phyloP scores from a whole-genome alignment of 2,797 vertebrate species.

The Cheirogaleus major region DNA sequence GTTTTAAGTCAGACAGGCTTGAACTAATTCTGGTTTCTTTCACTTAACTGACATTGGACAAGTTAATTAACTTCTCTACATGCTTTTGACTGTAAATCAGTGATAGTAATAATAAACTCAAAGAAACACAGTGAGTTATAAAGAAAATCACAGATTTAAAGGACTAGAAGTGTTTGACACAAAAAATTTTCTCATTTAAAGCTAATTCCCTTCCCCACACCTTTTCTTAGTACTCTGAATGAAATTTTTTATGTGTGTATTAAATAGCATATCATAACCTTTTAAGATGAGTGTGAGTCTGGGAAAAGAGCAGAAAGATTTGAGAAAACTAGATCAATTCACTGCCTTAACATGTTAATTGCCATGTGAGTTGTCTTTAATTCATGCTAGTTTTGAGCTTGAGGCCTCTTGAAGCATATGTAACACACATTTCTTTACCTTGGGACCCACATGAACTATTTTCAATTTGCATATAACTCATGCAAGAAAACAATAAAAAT shows the following conservation, averaged over 20 bases:
- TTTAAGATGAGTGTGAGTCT: background rate
- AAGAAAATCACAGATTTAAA: background rate
- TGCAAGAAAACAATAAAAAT: no score
- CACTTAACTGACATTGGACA: background rate
- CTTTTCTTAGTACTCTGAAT: background rate
- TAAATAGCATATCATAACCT: background rate
- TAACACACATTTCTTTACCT: no score
- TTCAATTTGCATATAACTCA: no score
- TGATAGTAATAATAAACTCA: background rate
- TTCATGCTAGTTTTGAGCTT: no score
- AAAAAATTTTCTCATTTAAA: background rate
- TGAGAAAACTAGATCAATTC: background rate
- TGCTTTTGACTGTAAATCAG: background rate
- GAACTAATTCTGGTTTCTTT: background rate
- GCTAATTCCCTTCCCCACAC: background rate
- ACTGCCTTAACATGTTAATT: background rate
- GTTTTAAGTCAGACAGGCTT: background rate
- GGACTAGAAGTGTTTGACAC: background rate
- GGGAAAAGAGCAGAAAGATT: background rate
- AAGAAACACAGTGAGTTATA: background rate
- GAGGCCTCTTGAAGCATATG: no score
- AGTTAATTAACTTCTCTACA: background rate
- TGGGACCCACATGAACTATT: no score
- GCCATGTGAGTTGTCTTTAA: no score
- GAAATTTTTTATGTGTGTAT: background rate